These are phyloP conservation scores for Scaptomyza pallida DNA, from an alignment of 1,140 invertebrate genomes.

Conservation along the genomic window DNA sequence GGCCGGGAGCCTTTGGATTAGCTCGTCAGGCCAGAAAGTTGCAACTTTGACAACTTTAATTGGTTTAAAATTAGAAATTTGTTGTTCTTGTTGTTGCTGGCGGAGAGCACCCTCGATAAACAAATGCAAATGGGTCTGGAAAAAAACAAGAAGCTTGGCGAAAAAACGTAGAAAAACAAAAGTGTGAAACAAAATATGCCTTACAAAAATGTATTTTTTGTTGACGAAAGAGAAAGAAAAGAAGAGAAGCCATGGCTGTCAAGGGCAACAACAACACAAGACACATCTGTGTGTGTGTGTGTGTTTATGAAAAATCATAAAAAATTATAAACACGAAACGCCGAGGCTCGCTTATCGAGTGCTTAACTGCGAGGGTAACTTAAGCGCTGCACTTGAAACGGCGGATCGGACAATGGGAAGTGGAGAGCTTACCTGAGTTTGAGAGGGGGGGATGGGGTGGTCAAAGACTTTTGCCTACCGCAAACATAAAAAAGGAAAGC, in stretches of 20 bases:
- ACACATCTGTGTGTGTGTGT: conserved; percentile 16
- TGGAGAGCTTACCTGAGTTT: neutral
- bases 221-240: neutral
- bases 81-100: conserved; percentile 13
- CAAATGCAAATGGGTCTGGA: conserved; percentile 50
- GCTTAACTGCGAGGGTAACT: conserved; percentile 59
- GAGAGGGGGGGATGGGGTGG: conserved; percentile 43
- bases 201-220: conserved; percentile 27
- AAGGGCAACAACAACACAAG: conserved; percentile 49
- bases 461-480: conserved; percentile 67
- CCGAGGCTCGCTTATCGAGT: conserved; percentile 64
- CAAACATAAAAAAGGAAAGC: conserved; percentile 32
- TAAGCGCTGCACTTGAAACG: conserved; percentile 26
- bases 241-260: conserved; percentile 70
- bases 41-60: conserved; percentile 77
- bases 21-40: conserved; percentile 52
- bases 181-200: conserved; percentile 48
- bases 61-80: conserved; percentile 75
- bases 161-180: neutral
- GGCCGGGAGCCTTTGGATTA: conserved; percentile 51
- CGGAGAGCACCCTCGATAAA: conserved; percentile 34
- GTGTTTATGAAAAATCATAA: conserved; percentile 25
- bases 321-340: conserved; percentile 30
- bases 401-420: conserved; percentile 10
- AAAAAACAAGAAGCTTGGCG: neutral